phyloP scores from a whole-genome alignment of 1,140 invertebrate genomes.

The Aculops lycopersici region DNA sequence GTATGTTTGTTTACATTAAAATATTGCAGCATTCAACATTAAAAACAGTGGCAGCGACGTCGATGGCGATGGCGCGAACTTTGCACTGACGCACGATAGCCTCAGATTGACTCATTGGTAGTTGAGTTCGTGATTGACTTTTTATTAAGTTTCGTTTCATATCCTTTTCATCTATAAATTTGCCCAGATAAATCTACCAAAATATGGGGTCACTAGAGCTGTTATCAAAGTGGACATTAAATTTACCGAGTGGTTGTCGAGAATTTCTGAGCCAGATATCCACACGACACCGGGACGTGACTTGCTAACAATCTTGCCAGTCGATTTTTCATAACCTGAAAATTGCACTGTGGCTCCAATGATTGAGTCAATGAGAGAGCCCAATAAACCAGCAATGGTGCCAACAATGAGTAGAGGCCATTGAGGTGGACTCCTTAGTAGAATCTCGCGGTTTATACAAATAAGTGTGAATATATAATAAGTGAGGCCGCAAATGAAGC shows the following conservation, averaged over 20 bases:
- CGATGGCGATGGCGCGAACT: too few relatives aligned
- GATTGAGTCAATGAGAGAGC: conserved; percentile 46
- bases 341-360: conserved; percentile 52
- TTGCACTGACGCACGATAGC: too few relatives aligned
- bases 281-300: conserved; percentile 25
- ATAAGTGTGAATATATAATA: conserved; percentile 25
- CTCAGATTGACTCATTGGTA: too few relatives aligned
- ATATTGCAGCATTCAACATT: too few relatives aligned
- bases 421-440: conserved; percentile 31
- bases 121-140: too few relatives aligned
- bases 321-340: conserved; percentile 26
- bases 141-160: too few relatives aligned
- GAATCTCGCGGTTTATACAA: conserved; percentile 21
- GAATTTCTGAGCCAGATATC: conserved; percentile 35
- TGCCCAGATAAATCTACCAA: conserved; percentile 2
- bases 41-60: too few relatives aligned
- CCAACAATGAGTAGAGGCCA: conserved; percentile 34
- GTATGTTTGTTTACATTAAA: too few relatives aligned
- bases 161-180: too few relatives aligned
- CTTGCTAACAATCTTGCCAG: not conserved
- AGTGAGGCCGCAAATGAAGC: conserved; percentile 32
- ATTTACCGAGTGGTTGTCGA: conserved; percentile 75
- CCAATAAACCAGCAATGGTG: conserved; percentile 33
- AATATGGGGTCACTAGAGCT: conserved; percentile 28
- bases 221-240: conserved; percentile 41